Evolutionary conservation across 2,888 invertebrate species (phyloP), one percentile per base, ranked within the genome.

Genomic region (Pseudococcus viburni): DNA sequence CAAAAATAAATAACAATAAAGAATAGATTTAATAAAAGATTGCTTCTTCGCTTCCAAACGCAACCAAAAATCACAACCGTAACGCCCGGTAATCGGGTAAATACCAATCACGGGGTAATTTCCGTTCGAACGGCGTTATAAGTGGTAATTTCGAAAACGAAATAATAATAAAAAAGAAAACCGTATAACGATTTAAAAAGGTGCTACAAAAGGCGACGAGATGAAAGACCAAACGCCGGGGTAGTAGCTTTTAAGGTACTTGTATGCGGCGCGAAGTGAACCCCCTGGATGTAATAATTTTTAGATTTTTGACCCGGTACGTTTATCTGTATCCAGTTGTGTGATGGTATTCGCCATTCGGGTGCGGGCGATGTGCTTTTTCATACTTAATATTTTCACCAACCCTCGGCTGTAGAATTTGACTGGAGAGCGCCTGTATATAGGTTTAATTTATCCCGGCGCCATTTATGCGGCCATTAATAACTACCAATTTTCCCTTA

Each of bases 401-500:
- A 73, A 73, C 68, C 68, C 68, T 73, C 68, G 68, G 68, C 68
- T 33, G 26, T 73, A 33, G 42, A 80, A 80, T 80, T 80, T 42
- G 42, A 80, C 80, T 80, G 19, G n/a, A 42, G 80, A 80, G n/a
- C n/a, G 42, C 5, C 59, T 59, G 59, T 59, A 59, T 42, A 80
- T 80, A 39, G 80, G 80, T 80, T 80, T 80, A 80, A 80, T 80
- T 80, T 80, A 80, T 80, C 80, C 80, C 19, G 42, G 68, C 68
- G 68, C 68, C 68, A 73, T 73, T 73, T 73, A 73, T 73, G 42
- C 42, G 80, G 80, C 42, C 80, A 80, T 80, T 80, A 80, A 80
- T 80, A 80, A 80, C 80, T 80, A 42, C 42, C 80, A 80, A 80
- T 80, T 80, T 80, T 80, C 80, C 80, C 42, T 80, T 80, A 80